These are phyloP conservation scores for Poecilia velifera DNA, from an alignment of 2,797 vertebrate genomes.

Conservation along the genomic window DNA sequence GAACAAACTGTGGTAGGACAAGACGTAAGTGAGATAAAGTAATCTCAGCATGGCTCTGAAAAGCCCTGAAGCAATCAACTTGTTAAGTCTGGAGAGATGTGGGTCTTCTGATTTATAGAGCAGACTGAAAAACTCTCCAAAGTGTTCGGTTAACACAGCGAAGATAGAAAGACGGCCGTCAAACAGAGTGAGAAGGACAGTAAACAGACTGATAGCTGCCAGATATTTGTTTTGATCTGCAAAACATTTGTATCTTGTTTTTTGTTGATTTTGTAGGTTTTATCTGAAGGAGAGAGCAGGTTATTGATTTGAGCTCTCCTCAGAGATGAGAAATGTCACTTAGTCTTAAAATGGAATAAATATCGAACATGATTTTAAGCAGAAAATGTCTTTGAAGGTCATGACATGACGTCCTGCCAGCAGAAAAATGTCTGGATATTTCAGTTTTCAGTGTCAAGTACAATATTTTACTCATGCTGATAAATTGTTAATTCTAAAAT, in stretches of 20 bases:
- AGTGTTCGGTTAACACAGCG: neutral
- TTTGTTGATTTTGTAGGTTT: neutral
- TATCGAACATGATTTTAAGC: neutral
- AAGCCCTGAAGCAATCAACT: constrained; percentile 16
- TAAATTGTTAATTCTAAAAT: neutral
- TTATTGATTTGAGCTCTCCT: neutral
- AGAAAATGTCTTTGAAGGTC: neutral
- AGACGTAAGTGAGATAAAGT: constrained; percentile 56
- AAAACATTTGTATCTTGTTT: neutral
- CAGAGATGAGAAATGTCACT: neutral
- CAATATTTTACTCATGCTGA: neutral
- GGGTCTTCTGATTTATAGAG: constrained; percentile 16
- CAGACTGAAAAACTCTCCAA: constrained; percentile 7
- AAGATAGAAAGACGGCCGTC: neutral
- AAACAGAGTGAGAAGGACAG: neutral
- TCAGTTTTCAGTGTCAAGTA: neutral
- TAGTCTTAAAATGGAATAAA: neutral
- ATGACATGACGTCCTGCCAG: neutral
- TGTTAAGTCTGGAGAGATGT: constrained; percentile 31
- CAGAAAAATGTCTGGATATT: neutral
- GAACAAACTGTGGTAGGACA: constrained; percentile 69
- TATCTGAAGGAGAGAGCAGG: neutral
- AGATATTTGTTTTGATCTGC: neutral
- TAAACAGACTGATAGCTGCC: neutral
- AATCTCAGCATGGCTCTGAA: constrained; percentile 46